Percentiles rank a stretch among this genome's conserved stretches.
These are phyloP conservation scores for Leptodactylus fallax DNA, from an alignment of 2,797 vertebrate genomes.

Conservation along the genomic window DNA sequence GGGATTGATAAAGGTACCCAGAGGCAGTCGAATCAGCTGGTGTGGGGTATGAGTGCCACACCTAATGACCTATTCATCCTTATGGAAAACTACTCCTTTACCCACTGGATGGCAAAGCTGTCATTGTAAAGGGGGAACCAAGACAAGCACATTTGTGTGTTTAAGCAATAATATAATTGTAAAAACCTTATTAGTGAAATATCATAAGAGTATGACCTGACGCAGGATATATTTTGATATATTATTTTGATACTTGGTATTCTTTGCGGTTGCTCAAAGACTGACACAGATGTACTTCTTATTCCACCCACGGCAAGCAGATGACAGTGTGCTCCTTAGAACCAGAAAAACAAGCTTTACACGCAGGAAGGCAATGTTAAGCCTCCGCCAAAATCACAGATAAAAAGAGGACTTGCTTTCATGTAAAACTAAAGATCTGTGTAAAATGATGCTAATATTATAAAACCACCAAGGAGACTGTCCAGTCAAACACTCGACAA, in stretches of 20 bases:
- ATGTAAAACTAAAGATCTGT: background rate
- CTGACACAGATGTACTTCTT: constrained; percentile 23
- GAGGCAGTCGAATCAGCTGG: too few relatives aligned
- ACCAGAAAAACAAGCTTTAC: constrained; percentile 36
- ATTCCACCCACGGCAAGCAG: constrained; percentile 37
- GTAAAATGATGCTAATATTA: background rate
- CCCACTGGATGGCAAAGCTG: too few relatives aligned
- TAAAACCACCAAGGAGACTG: background rate
- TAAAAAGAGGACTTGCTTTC: background rate
- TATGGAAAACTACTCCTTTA: too few relatives aligned
- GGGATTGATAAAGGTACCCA: too few relatives aligned
- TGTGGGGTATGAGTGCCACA: too few relatives aligned
- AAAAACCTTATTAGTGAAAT: background rate
- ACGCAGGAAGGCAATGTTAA: background rate
- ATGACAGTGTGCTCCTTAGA: constrained; percentile 36
- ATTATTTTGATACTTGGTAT: background rate
- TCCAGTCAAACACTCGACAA: too few relatives aligned
- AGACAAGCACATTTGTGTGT: background rate
- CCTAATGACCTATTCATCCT: too few relatives aligned
- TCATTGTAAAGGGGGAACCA: background rate
- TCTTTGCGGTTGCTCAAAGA: background rate
- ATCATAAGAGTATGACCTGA: background rate
- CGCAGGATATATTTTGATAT: background rate
- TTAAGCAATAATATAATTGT: background rate
- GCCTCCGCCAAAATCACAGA: background rate